phyloP scores from a whole-genome alignment of 2,888 invertebrate species.

The Masnerella sp. region DNA sequence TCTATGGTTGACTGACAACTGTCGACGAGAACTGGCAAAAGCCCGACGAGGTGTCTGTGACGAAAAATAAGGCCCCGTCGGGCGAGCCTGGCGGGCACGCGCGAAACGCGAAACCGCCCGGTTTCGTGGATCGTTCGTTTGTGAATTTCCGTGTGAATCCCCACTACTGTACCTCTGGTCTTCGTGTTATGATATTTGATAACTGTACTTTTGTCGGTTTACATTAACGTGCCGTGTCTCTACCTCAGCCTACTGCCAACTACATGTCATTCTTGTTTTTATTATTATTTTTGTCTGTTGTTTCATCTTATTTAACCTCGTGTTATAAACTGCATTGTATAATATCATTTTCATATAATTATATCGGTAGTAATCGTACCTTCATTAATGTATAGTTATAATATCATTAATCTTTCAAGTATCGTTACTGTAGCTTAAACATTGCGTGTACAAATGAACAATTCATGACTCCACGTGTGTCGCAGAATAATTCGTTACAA shows the following conservation, averaged over 20 bases:
- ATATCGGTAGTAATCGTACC: conserved; percentile 73
- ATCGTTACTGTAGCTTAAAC: conserved; percentile 60
- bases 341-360: conserved; percentile 73
- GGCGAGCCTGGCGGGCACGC: too few species aligned
- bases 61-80: too few species aligned
- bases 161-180: conserved; percentile 73
- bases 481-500: conserved; percentile 52
- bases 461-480: conserved; percentile 53
- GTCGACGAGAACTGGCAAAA: too few species aligned
- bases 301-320: conserved; percentile 62
- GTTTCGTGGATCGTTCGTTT: neutral
- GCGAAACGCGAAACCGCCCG: neutral
- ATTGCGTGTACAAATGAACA: conserved; percentile 59
- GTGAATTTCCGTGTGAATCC: conserved; percentile 66
- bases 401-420: conserved; percentile 60
- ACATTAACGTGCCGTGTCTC: conserved; percentile 74
- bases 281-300: conserved; percentile 41
- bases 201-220: conserved; percentile 70
- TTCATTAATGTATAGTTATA: conserved; percentile 66
- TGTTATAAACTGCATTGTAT: conserved; percentile 74
- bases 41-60: too few species aligned
- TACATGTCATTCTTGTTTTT: conserved; percentile 66
- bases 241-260: conserved; percentile 75
- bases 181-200: conserved; percentile 72
- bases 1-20: too few species aligned